A percentile compares a stretch with the other conserved stretches of the same genome.
Conservation (phyloP, 2,888 invertebrate genomes). For the Girardia tigrina region DNA sequence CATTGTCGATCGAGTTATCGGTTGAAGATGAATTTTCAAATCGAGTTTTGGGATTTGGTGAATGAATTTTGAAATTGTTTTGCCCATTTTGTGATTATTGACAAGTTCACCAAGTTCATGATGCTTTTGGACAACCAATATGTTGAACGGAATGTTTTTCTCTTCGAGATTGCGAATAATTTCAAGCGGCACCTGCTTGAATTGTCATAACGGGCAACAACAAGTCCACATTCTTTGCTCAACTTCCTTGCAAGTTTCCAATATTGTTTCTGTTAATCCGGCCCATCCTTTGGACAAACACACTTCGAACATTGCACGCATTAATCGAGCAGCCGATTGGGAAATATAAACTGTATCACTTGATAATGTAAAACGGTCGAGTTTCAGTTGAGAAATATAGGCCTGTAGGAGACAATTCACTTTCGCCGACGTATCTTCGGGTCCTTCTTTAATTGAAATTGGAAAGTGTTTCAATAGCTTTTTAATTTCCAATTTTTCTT, state of each 20-base stretch:
- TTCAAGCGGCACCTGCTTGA: conserved; percentile 89
- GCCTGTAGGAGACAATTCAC: conserved; percentile 64
- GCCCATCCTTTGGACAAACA: conserved; percentile 85
- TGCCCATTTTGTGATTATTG: conserved; percentile 72
- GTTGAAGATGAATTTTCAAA: conserved; percentile 87
- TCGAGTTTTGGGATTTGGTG: conserved; percentile 84
- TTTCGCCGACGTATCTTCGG: conserved; percentile 93
- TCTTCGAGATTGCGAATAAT: conserved; percentile 74
- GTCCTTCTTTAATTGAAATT: conserved; percentile 93
- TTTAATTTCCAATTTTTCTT: conserved; percentile 86
- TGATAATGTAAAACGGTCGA: conserved; percentile 95
- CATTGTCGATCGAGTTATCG: conserved; percentile 73
- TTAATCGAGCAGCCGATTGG: conserved; percentile 81
- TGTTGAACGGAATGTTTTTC: conserved; percentile 59
- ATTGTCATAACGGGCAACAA: conserved; percentile 91
- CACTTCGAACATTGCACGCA: conserved; percentile 92
- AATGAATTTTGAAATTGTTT: conserved; percentile 83
- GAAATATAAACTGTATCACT: conserved; percentile 98
- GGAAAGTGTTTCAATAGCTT: conserved; percentile 89
- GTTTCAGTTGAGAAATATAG: conserved; percentile 88
- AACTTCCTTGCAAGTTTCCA: conserved; percentile 94
- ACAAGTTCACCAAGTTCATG: conserved; percentile 89
- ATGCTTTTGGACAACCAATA: conserved; percentile 84
- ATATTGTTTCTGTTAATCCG: conserved; percentile 80
- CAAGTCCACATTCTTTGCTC: conserved; percentile 98